Conservation (phyloP, 2,113 vertebrate genomes). For the mouse (Mus musculus) region DNA sequence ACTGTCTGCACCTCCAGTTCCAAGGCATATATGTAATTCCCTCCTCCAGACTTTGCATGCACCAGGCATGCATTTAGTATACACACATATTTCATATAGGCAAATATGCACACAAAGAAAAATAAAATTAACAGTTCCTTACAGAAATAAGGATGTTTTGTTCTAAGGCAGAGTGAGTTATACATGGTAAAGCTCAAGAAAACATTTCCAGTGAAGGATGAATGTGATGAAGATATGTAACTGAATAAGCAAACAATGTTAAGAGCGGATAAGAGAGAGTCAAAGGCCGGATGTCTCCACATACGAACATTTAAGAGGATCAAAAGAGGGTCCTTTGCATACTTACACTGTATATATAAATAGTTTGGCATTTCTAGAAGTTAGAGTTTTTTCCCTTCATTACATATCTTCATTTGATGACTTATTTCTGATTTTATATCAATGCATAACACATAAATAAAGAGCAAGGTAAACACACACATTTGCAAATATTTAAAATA, state of each 20-base stretch:
- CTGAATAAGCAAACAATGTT: background rate
- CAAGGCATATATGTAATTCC: background rate
- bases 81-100: background rate
- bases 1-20: background rate
- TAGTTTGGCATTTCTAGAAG: constrained; percentile 32
- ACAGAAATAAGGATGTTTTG: background rate
- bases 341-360: constrained; percentile 40
- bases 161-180: background rate
- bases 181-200: background rate
- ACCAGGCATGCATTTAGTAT: background rate
- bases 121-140: background rate
- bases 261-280: background rate
- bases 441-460: constrained; percentile 24
- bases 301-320: background rate
- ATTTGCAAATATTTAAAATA: constrained; percentile 73
- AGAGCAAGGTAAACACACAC: background rate
- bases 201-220: background rate
- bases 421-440: constrained; percentile 52
- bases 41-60: background rate
- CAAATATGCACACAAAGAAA: background rate
- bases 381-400: constrained; percentile 22
- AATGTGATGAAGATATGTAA: background rate
- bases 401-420: constrained; percentile 51
- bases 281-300: background rate
- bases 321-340: constrained; percentile 32